Base-by-base conservation (phyloP, 2,888 invertebrate genomes). In the Tetramorium bicarinatum region DNA sequence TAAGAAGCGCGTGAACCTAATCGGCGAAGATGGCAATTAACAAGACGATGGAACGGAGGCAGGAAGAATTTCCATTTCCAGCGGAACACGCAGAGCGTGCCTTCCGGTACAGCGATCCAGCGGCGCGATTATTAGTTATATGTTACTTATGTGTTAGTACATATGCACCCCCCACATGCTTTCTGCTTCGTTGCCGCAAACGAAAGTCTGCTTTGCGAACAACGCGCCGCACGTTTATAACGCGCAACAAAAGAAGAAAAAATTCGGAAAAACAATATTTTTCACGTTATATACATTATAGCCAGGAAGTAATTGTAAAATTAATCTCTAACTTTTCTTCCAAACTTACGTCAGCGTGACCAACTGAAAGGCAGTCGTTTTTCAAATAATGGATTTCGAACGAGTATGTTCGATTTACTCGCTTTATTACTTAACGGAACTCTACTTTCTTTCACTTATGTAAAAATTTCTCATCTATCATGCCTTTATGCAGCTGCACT, bases 101-200 rank as follows among this genome's bases (percentile, higher is more conserved):
- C 94, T 94, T 94, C 93, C 93, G 94, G 94, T 94, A 91, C 92
- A 92, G 89, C 90, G 92, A 92, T 92, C 92, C 86, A 84, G 67
- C 56, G 25, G 85, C 56, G 66, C 62, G 82, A 88, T 88, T 88
- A 89, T 89, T 89, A 89, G 80, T 88, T 85, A 67, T 84, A 79
- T 8, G 38, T 41, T 41, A 41, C 21, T 66, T 47, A 66, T 66
- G 44, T 67, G 66, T 47, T 47, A 11, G 66, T 67, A 41, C 11
- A 25, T 38, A 86, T 85, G 29, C 29, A 34, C 29, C 80, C 86
- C 34, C 15, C 13, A 11, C 47, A 56, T 66, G 54, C 67, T 66
- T 82, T 49, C 54, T 85, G 21, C 41, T 21, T 52, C 66, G 49
- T 18, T 52, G 18, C 56, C 44, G 13, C 21, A 7, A 41, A 52